A percentile compares a stretch with the other conserved stretches of the same genome.
phyloP scores from a whole-genome alignment of 2,113 vertebrate species.

The Stictonetta naevosa region DNA sequence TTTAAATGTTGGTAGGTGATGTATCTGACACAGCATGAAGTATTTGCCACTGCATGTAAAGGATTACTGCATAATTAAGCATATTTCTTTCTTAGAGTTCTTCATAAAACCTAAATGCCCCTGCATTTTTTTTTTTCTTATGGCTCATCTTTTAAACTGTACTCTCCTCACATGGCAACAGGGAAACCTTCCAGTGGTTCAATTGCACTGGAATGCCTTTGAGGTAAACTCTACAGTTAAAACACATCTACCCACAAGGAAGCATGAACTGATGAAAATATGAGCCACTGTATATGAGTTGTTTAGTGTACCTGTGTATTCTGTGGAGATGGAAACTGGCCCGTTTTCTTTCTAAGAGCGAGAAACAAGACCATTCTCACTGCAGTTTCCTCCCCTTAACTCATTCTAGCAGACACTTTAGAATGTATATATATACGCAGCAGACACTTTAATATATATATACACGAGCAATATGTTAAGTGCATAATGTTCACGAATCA shows the following conservation, averaged over 20 bases:
- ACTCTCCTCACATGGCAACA: not conserved
- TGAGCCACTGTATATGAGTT: not conserved
- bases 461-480: conserved; percentile 15
- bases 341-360: not conserved
- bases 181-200: not conserved
- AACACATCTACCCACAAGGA: not conserved
- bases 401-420: not conserved
- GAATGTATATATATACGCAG: not conserved
- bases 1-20: not conserved
- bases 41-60: conserved; percentile 16
- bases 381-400: not conserved
- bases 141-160: not conserved
- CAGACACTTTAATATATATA: not conserved
- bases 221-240: not conserved
- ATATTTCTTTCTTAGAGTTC: conserved; percentile 2
- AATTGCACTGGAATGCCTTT: not conserved
- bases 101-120: not conserved
- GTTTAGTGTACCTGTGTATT: not conserved
- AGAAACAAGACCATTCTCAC: not conserved
- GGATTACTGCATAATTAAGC: conserved; percentile 3
- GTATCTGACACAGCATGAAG: conserved; percentile 26
- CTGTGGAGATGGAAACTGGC: not conserved
- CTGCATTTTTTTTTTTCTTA: not conserved
- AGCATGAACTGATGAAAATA: not conserved
- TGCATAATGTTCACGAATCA: conserved; percentile 22